Evolutionary conservation across 2,113 vertebrate genomes (phyloP).

Genomic region (Oncorhynchus clarkii): DNA sequence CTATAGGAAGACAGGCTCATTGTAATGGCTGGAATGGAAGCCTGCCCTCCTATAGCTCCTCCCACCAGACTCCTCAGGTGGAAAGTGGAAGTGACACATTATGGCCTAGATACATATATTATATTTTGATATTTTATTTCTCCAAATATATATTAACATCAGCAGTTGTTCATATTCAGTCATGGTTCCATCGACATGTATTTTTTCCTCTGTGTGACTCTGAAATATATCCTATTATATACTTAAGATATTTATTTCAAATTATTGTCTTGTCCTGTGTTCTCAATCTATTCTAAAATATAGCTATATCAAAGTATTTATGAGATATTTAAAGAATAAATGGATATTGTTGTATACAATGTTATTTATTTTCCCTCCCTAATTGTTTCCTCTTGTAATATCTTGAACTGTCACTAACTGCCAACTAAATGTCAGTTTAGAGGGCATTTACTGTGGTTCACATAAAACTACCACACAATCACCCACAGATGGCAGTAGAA

Average conservation of each 20-base stretch:
- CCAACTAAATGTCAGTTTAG: not conserved
- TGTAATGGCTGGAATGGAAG: too few species aligned
- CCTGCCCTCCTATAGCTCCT: too few species aligned
- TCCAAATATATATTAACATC: not conserved
- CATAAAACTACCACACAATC: not conserved
- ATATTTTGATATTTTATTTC: too few species aligned
- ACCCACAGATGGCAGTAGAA: too few species aligned
- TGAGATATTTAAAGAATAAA: conserved; percentile 30
- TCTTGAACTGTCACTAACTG: not conserved
- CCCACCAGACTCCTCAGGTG: too few species aligned
- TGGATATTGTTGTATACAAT: not conserved
- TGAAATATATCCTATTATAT: conserved; percentile 27
- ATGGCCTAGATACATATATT: too few species aligned
- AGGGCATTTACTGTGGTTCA: not conserved
- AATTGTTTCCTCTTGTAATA: not conserved
- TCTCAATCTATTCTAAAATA: conserved; percentile 27
- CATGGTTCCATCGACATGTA: not conserved
- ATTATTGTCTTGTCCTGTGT: conserved; percentile 25
- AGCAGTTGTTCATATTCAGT: not conserved
- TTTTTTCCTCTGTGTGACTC: conserved; percentile 10
- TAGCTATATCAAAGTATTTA: conserved; percentile 46
- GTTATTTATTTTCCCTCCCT: not conserved
- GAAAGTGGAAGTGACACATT: too few species aligned
- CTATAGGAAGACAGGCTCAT: too few species aligned
- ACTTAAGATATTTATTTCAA: conserved; percentile 21